phyloP scores from a whole-genome alignment of 2,888 invertebrate genomes.

The Epiblema foenella region DNA sequence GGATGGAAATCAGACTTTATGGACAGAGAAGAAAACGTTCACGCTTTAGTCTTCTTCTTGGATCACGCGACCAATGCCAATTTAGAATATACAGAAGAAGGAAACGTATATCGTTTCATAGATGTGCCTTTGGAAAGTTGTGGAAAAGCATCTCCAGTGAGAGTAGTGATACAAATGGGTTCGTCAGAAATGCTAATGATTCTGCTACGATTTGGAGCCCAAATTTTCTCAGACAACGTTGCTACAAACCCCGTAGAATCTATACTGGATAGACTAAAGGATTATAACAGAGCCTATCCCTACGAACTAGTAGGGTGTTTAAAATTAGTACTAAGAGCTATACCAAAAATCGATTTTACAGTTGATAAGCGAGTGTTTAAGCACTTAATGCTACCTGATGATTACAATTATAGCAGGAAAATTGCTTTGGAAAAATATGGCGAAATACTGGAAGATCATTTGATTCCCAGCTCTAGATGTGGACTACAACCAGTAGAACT shows the following conservation, averaged over 20 bases:
- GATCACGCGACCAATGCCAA: conserved; percentile 89
- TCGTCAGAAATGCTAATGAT: conserved; percentile 90
- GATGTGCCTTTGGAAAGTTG: conserved; percentile 94
- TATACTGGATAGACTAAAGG: conserved; percentile 87
- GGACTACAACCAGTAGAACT: conserved; percentile 88
- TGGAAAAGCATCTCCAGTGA: conserved; percentile 88
- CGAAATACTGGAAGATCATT: conserved; percentile 83
- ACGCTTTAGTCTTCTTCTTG: conserved; percentile 90
- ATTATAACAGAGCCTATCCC: conserved; percentile 87
- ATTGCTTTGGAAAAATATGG: conserved; percentile 73
- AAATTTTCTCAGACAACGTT: conserved; percentile 83
- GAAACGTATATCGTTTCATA: conserved; percentile 85
- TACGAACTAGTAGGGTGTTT: conserved; percentile 89
- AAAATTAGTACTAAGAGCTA: conserved; percentile 87
- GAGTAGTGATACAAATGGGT: conserved; percentile 90
- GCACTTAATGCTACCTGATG: conserved; percentile 67
- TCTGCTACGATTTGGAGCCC: conserved; percentile 89
- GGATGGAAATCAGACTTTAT: conserved; percentile 95
- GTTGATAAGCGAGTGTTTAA: conserved; percentile 66
- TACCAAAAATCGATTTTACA: conserved; percentile 85
- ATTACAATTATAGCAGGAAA: conserved; percentile 78
- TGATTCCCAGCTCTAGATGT: conserved; percentile 86
- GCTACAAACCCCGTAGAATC: conserved; percentile 87
- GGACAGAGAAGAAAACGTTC: conserved; percentile 90
- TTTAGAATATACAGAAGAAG: conserved; percentile 81